phyloP scores from a whole-genome alignment of 2,888 invertebrate species.

The Drosophila neotestacea region DNA sequence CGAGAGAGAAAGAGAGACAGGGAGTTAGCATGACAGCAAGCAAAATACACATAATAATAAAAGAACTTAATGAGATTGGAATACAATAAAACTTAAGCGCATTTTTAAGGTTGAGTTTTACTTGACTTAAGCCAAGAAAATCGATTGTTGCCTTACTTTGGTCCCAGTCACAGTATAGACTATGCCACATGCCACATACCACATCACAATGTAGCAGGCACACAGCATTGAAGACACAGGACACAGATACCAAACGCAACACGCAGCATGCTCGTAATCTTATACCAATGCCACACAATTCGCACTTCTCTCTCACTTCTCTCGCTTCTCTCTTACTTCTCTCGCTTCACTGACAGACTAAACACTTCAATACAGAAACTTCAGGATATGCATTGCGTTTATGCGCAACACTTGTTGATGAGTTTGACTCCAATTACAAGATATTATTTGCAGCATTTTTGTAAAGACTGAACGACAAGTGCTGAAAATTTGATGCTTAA shows the following conservation, averaged over 20 bases:
- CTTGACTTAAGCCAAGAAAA: slow-evolving; percentile 67
- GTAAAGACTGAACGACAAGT: no score
- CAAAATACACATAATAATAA: slow-evolving; percentile 77
- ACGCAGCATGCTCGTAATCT: slow-evolving; percentile 23
- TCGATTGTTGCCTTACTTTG: slow-evolving; percentile 59
- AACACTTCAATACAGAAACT: slow-evolving; percentile 1
- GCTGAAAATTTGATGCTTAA: no score
- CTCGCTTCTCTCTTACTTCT: not conserved
- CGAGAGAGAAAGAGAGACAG: not conserved
- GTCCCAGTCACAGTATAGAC: not conserved
- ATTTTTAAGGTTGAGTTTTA: slow-evolving; percentile 72
- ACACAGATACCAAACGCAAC: slow-evolving; percentile 6
- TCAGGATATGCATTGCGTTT: slow-evolving; percentile 13
- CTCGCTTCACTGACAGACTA: slow-evolving; percentile 1
- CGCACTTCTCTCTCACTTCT: not conserved
- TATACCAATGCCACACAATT: slow-evolving; percentile 30
- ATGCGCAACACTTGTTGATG: slow-evolving; percentile 29
- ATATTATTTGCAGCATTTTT: not conserved
- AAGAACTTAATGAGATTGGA: slow-evolving; percentile 77
- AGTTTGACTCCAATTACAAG: slow-evolving; percentile 4
- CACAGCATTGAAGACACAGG: slow-evolving; percentile 9
- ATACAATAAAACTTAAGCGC: slow-evolving; percentile 78
- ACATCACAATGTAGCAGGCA: slow-evolving; percentile 13
- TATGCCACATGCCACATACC: slow-evolving; percentile 2
- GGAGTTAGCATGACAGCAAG: slow-evolving; percentile 24